phyloP scores from a whole-genome alignment of 30 jellyfish, hydroid and myxozoan species.

The Catostylus mosaicus region DNA sequence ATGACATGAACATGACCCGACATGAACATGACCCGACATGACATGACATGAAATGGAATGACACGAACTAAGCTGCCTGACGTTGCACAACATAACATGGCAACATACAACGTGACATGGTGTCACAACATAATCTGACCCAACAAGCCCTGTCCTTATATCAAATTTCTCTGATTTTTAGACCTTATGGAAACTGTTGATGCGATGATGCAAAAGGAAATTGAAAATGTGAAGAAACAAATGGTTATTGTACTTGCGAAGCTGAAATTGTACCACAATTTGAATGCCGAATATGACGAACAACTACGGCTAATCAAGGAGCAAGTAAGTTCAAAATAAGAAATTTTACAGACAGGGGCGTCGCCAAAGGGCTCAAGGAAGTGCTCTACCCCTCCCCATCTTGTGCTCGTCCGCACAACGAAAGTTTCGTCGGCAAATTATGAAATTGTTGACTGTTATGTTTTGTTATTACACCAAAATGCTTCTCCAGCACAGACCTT shows the following conservation, averaged over 20 bases:
- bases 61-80: too few relatives aligned
- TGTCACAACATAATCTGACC: too few relatives aligned
- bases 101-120: too few relatives aligned
- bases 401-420: too few relatives aligned
- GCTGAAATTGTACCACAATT: conserved; percentile 66
- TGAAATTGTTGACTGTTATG: too few relatives aligned
- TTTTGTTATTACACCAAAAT: conserved; percentile 64
- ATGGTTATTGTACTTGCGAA: conserved; percentile 48
- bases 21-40: too few relatives aligned
- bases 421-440: too few relatives aligned
- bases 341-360: not conserved
- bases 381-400: too few relatives aligned
- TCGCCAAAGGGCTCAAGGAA: not conserved
- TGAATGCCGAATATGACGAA: conserved; percentile 84
- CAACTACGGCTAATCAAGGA: conserved; percentile 76
- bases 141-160: not conserved
- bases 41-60: too few relatives aligned
- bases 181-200: conserved; percentile 65
- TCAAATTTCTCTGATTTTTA: conserved; percentile 17
- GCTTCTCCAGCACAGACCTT: conserved; percentile 56
- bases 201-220: conserved; percentile 63
- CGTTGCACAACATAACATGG: too few relatives aligned
- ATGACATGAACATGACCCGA: too few relatives aligned
- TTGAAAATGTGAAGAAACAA: conserved; percentile 66
- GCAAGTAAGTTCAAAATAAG: conserved; percentile 59